These are phyloP conservation scores for Chymomyza fuscimana DNA, from an alignment of 2,888 invertebrate species.

Conservation along the genomic window DNA sequence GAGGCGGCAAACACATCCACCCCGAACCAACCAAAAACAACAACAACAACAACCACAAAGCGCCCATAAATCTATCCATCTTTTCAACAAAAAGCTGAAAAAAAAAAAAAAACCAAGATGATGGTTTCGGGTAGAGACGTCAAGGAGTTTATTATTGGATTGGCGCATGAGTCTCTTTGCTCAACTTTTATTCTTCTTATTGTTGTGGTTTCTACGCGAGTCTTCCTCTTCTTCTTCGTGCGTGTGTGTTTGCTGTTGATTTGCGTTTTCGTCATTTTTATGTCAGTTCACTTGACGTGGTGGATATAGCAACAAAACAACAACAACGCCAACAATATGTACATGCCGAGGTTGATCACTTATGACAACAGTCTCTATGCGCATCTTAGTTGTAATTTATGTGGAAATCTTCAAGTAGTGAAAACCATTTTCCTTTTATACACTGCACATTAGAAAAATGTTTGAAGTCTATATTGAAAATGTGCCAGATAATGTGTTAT, in stretches of 20 bases:
- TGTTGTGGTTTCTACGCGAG: constrained; percentile 33
- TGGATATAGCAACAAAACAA: constrained; percentile 36
- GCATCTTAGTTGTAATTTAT: constrained; percentile 59
- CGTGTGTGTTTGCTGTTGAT: constrained; percentile 64
- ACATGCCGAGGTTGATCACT: constrained; percentile 59
- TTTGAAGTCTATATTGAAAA: neutral
- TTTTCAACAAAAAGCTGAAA: constrained; percentile 50
- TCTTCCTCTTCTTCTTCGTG: constrained; percentile 36
- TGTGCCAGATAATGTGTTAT: neutral
- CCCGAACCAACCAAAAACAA: constrained; percentile 15
- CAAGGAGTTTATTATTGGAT: neutral
- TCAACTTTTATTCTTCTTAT: constrained; percentile 15
- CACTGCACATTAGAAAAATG: constrained; percentile 11
- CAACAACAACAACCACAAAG: constrained; percentile 22
- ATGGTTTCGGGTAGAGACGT: neutral
- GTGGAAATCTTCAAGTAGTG: constrained; percentile 57
- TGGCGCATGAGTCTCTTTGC: constrained; percentile 25
- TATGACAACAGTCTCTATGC: constrained; percentile 61
- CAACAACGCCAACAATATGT: constrained; percentile 15
- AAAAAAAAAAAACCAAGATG: constrained; percentile 30
- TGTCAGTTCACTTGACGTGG: constrained; percentile 70
- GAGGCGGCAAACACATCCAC: constrained; percentile 8
- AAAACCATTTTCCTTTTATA: constrained; percentile 68
- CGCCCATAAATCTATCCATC: constrained; percentile 65
- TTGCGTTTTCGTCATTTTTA: constrained; percentile 74